phyloP scores from a whole-genome alignment of 2,113 vertebrate species.

The Nibea coibor region DNA sequence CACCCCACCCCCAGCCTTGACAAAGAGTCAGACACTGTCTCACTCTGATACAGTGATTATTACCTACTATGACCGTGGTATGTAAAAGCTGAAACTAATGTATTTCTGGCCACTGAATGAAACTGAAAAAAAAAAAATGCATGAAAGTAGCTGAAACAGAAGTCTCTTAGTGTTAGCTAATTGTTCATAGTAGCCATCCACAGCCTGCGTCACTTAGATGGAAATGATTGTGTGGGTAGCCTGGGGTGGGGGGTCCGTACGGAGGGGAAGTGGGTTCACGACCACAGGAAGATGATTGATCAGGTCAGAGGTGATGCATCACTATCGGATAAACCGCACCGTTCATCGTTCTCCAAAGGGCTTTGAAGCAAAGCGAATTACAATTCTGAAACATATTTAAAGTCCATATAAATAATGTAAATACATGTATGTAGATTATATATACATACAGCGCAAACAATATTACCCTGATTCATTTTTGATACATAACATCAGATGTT shows the following conservation, averaged over 20 bases:
- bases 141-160: constrained; percentile 72
- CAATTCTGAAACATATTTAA: constrained; percentile 65
- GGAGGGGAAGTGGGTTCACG: background rate
- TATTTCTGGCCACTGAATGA: constrained; percentile 71
- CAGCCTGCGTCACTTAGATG: constrained; percentile 19
- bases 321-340: constrained; percentile 69
- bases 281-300: constrained; percentile 20
- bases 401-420: constrained; percentile 80
- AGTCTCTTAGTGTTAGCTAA: constrained; percentile 50
- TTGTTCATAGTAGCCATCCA: constrained; percentile 50
- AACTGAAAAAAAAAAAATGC: constrained; percentile 62
- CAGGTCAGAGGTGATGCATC: constrained; percentile 55
- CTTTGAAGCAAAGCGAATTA: constrained; percentile 76
- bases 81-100: constrained; percentile 65
- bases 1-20: background rate
- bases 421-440: constrained; percentile 78
- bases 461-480: constrained; percentile 63
- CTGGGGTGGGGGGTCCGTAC: background rate
- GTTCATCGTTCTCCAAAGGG: constrained; percentile 80
- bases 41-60: constrained; percentile 24
- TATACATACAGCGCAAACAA: constrained; percentile 71
- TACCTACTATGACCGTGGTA: constrained; percentile 26
- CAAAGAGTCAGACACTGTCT: constrained; percentile 21
- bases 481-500: constrained; percentile 28
- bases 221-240: background rate